Conservation (phyloP, 2,113 vertebrate species). For the Amphiprion percula region DNA sequence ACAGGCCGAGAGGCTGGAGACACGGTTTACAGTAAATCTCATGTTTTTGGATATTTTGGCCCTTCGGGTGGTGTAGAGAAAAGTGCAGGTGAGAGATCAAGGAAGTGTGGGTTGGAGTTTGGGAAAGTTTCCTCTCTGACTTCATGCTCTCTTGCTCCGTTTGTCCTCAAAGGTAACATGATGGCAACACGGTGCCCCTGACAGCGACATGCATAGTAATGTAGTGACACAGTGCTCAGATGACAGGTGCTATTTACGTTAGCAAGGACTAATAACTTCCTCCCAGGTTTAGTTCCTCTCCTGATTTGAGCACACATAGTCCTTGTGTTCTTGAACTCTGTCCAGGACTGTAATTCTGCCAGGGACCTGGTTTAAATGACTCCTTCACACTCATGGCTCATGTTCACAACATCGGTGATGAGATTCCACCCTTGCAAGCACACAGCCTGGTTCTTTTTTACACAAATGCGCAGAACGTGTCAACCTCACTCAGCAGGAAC, state of each 20-base stretch:
- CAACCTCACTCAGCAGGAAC: slow-evolving; percentile 42
- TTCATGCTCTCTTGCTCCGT: not conserved
- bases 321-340: slow-evolving; percentile 6
- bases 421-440: slow-evolving; percentile 28
- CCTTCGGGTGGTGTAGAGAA: slow-evolving; percentile 15
- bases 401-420: slow-evolving; percentile 25
- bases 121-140: not conserved
- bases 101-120: not conserved
- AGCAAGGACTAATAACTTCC: slow-evolving; percentile 38
- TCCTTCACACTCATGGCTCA: slow-evolving; percentile 44
- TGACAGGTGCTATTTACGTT: slow-evolving; percentile 60
- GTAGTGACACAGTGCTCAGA: slow-evolving; percentile 31
- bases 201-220: slow-evolving; percentile 43
- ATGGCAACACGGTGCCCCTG: not conserved
- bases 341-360: slow-evolving; percentile 38
- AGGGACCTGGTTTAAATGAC: slow-evolving; percentile 46
- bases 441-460: slow-evolving; percentile 33
- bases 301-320: slow-evolving; percentile 24
- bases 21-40: slow-evolving; percentile 23
- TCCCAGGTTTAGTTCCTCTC: slow-evolving; percentile 32
- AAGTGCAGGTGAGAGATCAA: slow-evolving; percentile 28
- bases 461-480: slow-evolving; percentile 32
- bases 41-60: slow-evolving; percentile 3
- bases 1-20: slow-evolving; percentile 27
- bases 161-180: slow-evolving; percentile 23